Conservation (phyloP, 23 tunicate genomes). For the Ciona savignyi region DNA sequence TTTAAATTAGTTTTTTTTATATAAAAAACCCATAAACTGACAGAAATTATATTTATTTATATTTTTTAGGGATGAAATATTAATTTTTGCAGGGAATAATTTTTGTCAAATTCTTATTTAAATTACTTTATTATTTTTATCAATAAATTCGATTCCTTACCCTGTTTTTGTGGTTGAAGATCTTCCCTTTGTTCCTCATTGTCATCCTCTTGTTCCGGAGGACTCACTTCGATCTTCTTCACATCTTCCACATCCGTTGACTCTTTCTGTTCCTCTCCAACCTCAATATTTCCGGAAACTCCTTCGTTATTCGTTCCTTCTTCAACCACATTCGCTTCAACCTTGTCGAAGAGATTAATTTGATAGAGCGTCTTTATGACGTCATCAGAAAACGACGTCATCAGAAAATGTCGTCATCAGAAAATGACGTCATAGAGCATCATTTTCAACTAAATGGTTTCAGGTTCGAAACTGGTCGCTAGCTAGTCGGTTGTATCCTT, state of each 20-base stretch:
- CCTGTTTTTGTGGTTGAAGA: neutral
- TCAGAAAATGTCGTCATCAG: too few relatives aligned
- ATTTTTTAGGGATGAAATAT: too few relatives aligned
- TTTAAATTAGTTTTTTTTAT: neutral
- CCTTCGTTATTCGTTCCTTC: neutral
- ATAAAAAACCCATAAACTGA: too few relatives aligned
- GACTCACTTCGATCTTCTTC: neutral
- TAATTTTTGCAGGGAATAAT: too few relatives aligned
- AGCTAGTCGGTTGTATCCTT: too few relatives aligned
- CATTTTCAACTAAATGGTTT: neutral
- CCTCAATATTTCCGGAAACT: neutral
- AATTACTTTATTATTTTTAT: neutral
- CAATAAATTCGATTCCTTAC: neutral
- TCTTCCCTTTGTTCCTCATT: neutral
- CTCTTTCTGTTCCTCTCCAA: conserved; percentile 9
- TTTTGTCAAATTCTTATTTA: too few relatives aligned
- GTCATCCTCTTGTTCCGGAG: neutral
- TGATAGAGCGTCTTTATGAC: too few relatives aligned
- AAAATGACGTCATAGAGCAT: neutral
- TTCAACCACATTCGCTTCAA: too few relatives aligned
- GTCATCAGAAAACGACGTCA: too few relatives aligned
- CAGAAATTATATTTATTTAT: too few relatives aligned
- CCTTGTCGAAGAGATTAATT: too few relatives aligned
- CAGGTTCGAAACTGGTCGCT: too few relatives aligned
- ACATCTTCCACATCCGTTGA: conserved; percentile 1